These are phyloP conservation scores for Phoxinus phoxinus DNA, from an alignment of 2,113 vertebrate genomes.

Conservation along the genomic window DNA sequence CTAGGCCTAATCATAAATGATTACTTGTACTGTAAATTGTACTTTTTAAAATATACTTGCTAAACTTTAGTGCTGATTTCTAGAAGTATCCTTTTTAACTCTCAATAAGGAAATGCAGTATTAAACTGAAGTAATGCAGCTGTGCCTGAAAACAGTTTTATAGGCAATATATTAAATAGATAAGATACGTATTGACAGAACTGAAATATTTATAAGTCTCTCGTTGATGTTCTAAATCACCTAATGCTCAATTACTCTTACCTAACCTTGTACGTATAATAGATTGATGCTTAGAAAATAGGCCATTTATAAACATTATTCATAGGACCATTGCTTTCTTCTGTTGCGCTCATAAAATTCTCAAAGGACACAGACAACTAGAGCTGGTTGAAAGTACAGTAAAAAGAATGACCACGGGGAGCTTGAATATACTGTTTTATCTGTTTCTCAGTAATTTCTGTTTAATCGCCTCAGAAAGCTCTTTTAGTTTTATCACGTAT, in stretches of 20 bases:
- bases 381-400: constrained; percentile 19
- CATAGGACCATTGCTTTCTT: constrained; percentile 24
- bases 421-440: constrained; percentile 19
- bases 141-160: background rate
- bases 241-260: constrained; percentile 25
- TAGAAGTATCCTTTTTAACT: background rate
- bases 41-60: background rate
- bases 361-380: constrained; percentile 34
- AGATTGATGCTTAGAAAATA: constrained; percentile 27
- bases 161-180: background rate
- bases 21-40: background rate
- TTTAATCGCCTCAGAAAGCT: constrained; percentile 2
- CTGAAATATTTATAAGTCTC: constrained; percentile 25
- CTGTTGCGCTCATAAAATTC: constrained; percentile 37
- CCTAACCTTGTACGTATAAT: background rate
- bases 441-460: constrained; percentile 41
- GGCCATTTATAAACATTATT: constrained; percentile 43
- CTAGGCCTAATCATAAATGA: background rate
- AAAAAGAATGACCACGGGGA: constrained; percentile 18
- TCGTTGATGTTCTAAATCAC: constrained; percentile 20
- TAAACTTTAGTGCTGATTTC: background rate
- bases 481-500: constrained; percentile 24
- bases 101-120: background rate
- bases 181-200: constrained; percentile 10
- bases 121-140: background rate